Percentiles rank a stretch among this genome's conserved stretches.
Conservation (phyloP, 2,113 vertebrate species). For the Spizaetus ornatus region DNA sequence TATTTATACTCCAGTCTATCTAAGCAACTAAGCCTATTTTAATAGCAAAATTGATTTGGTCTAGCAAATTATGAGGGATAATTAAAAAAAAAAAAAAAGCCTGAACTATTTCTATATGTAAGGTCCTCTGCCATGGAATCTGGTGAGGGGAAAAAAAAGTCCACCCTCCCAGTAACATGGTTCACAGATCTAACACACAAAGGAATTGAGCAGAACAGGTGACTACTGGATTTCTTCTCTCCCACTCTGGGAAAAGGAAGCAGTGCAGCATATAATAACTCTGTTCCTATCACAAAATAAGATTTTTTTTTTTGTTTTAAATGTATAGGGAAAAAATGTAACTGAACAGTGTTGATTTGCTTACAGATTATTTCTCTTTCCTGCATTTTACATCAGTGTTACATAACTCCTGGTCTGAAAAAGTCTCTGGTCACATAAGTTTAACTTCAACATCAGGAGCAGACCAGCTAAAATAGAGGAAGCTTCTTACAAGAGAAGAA, state of each 20-base stretch:
- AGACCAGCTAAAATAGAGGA: not conserved
- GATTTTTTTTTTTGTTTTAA: not conserved
- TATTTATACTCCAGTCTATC: not conserved
- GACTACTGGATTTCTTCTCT: not conserved
- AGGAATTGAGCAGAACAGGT: not conserved
- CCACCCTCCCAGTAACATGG: not conserved
- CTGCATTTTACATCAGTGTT: not conserved
- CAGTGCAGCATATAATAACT: not conserved
- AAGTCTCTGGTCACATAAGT: not conserved
- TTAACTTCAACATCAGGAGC: not conserved
- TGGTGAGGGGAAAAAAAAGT: not conserved
- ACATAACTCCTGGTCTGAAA: not conserved
- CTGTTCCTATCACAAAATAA: not conserved
- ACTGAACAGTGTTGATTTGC: not conserved
- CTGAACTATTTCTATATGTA: not conserved
- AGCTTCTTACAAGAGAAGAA: not conserved
- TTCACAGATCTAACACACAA: not conserved
- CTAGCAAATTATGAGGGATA: not conserved
- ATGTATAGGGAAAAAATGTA: not conserved
- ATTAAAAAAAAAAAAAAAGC: not conserved
- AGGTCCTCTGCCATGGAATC: not conserved
- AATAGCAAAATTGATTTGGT: not conserved
- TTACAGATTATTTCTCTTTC: not conserved
- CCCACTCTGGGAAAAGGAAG: not conserved
- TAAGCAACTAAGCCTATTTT: not conserved